Evolutionary conservation across 2,113 vertebrate species (phyloP).

Genomic region (Serinus canaria): DNA sequence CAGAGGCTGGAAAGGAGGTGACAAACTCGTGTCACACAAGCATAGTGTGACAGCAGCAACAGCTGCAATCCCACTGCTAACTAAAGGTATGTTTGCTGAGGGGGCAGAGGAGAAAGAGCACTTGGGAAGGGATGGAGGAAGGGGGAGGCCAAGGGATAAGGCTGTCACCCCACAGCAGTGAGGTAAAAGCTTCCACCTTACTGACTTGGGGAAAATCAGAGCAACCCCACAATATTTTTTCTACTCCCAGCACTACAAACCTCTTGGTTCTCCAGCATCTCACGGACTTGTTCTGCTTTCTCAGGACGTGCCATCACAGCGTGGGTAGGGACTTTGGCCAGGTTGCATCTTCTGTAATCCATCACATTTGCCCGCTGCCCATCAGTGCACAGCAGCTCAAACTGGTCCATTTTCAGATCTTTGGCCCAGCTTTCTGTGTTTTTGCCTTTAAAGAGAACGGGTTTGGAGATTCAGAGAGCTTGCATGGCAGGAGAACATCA

Average conservation of each 20-base stretch:
- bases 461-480: background rate
- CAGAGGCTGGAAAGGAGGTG: background rate
- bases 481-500: background rate
- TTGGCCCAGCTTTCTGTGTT: conserved; percentile 48
- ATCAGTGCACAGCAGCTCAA: conserved; percentile 34
- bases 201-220: background rate
- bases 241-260: background rate
- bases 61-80: fast-evolving
- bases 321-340: conserved; percentile 54
- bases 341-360: conserved; percentile 21
- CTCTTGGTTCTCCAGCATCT: conserved; percentile 40
- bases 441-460: conserved; percentile 2
- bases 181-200: background rate
- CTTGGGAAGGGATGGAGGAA: background rate
- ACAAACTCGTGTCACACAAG: background rate
- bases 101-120: background rate
- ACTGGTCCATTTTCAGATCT: background rate
- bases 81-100: background rate
- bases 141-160: background rate
- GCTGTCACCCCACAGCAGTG: background rate
- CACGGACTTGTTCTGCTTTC: background rate
- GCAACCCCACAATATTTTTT: background rate
- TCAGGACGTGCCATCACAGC: conserved; percentile 32
- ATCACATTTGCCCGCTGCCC: conserved; percentile 20
- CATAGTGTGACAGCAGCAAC: fast-evolving